Evolutionary conservation across 2,888 invertebrate genomes (phyloP).

Genomic region (Nudaria mundana): DNA sequence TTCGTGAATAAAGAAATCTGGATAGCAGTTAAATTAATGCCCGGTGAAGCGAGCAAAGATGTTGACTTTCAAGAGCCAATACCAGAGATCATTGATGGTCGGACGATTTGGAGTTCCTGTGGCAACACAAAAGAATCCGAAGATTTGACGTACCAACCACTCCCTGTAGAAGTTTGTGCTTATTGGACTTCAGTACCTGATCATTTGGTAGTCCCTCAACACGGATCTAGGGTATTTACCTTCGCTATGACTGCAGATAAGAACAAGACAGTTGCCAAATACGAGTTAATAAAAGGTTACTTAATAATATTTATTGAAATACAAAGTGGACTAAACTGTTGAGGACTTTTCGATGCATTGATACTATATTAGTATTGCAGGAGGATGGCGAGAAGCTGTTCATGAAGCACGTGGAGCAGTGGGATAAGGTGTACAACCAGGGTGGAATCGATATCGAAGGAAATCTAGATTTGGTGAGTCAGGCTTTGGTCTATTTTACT

Average conservation of each 20-base stretch:
- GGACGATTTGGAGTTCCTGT: constrained; percentile 63
- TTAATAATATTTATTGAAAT: constrained; percentile 12
- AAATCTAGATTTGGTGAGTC: constrained; percentile 69
- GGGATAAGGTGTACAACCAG: constrained; percentile 71
- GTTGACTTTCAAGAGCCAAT: constrained; percentile 59
- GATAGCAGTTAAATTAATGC: constrained; percentile 67
- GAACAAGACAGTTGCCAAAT: constrained; percentile 66
- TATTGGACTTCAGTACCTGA: constrained; percentile 76
- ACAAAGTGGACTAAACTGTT: neutral
- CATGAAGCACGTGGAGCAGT: constrained; percentile 68
- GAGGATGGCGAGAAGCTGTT: constrained; percentile 66
- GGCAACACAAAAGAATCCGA: constrained; percentile 66
- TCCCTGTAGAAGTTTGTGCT: constrained; percentile 61
- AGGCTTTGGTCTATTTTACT: neutral
- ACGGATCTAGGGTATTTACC: constrained; percentile 69
- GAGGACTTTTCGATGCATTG: constrained; percentile 39
- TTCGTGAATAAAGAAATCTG: constrained; percentile 69
- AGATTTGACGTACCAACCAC: constrained; percentile 58
- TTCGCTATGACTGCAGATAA: constrained; percentile 79
- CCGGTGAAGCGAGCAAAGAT: constrained; percentile 64
- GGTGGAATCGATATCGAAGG: constrained; percentile 75
- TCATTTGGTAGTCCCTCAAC: constrained; percentile 69
- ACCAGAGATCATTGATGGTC: constrained; percentile 60
- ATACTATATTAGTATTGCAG: constrained; percentile 63
- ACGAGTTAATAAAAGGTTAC: constrained; percentile 64